These are phyloP conservation scores for Daboia siamensis DNA, from an alignment of 2,113 vertebrate species.

Conservation along the genomic window DNA sequence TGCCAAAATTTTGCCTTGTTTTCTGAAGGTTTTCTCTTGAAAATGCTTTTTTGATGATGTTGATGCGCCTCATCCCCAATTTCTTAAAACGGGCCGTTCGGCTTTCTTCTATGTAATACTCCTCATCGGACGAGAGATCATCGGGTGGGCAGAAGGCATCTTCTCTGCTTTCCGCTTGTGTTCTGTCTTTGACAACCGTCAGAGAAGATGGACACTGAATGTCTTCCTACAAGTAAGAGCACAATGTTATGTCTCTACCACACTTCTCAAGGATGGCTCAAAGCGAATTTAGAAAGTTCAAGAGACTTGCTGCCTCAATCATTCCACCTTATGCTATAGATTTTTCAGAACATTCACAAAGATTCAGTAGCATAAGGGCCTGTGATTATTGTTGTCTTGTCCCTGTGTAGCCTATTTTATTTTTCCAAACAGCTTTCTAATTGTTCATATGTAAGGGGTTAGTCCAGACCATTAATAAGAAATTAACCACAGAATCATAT, in stretches of 20 bases:
- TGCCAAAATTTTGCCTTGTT: conserved; percentile 88
- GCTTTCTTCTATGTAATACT: conserved; percentile 85
- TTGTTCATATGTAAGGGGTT: neutral
- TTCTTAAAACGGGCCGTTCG: conserved; percentile 83
- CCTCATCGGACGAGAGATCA: conserved; percentile 96
- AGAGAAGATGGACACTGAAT: conserved; percentile 82
- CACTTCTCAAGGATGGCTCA: neutral
- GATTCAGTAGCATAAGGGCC: neutral
- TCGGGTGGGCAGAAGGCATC: conserved; percentile 77
- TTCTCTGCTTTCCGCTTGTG: conserved; percentile 70
- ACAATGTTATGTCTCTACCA: conserved; percentile 38
- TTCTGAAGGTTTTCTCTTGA: conserved; percentile 93
- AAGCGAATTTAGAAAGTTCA: neutral
- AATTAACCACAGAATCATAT: neutral
- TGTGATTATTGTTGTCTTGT: neutral
- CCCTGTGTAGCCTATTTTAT: neutral
- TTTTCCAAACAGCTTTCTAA: neutral
- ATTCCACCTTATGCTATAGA: neutral
- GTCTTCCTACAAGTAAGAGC: conserved; percentile 79
- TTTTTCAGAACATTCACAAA: neutral
- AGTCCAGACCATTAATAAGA: neutral
- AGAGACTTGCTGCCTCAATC: neutral
- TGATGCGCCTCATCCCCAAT: conserved; percentile 83
- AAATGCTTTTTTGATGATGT: conserved; percentile 92
- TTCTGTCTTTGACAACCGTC: conserved; percentile 77